A percentile compares a stretch with the other conserved stretches of the same genome.
Conservation (phyloP, 2,888 invertebrate genomes). For the Clanis bilineata region DNA sequence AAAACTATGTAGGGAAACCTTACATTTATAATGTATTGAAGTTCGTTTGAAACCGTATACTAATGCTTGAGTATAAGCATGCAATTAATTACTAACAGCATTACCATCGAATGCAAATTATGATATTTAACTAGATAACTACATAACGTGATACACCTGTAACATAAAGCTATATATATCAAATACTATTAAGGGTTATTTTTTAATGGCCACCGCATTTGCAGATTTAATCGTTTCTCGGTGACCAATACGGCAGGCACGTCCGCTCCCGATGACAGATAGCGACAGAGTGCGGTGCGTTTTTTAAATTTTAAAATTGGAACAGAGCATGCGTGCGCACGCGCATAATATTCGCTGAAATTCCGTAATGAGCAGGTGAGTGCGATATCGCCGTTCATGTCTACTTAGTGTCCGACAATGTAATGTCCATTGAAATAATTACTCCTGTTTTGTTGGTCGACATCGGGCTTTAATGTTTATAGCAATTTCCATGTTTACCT, state of each 20-base stretch:
- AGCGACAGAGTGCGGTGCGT: conserved; percentile 60
- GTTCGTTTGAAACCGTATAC: conserved; percentile 36
- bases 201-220: conserved; percentile 66
- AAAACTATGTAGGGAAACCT: conserved; percentile 20
- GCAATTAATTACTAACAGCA: conserved; percentile 36
- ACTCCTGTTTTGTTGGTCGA: conserved; percentile 34
- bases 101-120: conserved; percentile 33
- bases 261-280: conserved; percentile 74
- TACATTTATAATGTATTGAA: conserved; percentile 30
- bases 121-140: conserved; percentile 31
- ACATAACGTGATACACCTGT: conserved; percentile 18
- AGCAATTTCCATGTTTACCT: not conserved
- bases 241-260: conserved; percentile 49
- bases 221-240: conserved; percentile 66
- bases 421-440: conserved; percentile 56
- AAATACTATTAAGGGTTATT: conserved; percentile 58
- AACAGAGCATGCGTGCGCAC: conserved; percentile 50
- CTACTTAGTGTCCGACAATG: conserved; percentile 60
- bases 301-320: conserved; percentile 63
- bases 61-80: conserved; percentile 31
- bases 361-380: conserved; percentile 72
- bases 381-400: conserved; percentile 57
- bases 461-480: conserved; percentile 26
- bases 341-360: conserved; percentile 49
- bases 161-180: conserved; percentile 50